These are phyloP conservation scores for Amblyraja radiata DNA, from an alignment of 2,797 vertebrate species.

Conservation along the genomic window DNA sequence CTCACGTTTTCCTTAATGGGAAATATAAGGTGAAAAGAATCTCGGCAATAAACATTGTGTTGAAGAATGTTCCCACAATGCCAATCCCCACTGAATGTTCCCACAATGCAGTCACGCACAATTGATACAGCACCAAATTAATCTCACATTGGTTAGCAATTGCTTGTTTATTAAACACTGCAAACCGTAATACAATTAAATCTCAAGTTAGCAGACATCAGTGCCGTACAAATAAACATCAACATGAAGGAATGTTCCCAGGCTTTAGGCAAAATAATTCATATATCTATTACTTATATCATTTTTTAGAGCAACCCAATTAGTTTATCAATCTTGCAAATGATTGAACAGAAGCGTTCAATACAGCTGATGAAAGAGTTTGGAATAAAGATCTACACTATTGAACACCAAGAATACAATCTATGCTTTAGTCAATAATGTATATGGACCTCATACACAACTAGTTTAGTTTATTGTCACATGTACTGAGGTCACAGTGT, in stretches of 20 bases:
- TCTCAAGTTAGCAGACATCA: slow-evolving; percentile 28
- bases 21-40: slow-evolving; percentile 24
- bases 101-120: neutral
- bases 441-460: neutral
- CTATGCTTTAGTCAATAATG: neutral
- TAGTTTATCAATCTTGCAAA: neutral
- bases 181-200: slow-evolving; percentile 1
- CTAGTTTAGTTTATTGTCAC: too few relatives aligned
- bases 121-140: neutral
- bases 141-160: neutral
- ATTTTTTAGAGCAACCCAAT: neutral
- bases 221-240: slow-evolving; percentile 34
- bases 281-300: neutral
- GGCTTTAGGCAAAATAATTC: neutral
- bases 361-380: neutral
- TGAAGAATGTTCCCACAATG: neutral
- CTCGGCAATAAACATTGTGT: neutral
- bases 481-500: too few relatives aligned
- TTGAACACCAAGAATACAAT: neutral
- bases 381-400: neutral
- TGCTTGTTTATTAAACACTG: slow-evolving; percentile 30
- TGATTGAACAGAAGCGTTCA: neutral
- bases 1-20: neutral
- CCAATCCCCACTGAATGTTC: neutral
- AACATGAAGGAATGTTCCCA: neutral